Evolutionary conservation across 2,888 invertebrate species (phyloP).

Genomic region (Eupithecia abbreviata): DNA sequence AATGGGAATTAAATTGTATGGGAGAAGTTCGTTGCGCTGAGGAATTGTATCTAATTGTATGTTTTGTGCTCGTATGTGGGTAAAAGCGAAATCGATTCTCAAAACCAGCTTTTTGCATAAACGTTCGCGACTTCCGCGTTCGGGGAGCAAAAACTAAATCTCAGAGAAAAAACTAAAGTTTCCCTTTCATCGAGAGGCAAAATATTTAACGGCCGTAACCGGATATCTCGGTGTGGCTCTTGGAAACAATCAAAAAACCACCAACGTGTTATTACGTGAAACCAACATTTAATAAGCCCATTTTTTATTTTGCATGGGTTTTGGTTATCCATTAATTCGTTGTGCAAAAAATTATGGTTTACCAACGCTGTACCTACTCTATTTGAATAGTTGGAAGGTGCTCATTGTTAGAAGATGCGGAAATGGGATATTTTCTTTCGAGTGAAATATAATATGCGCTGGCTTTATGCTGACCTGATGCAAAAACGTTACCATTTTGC

Average conservation of each 20-base stretch:
- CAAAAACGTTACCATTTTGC: constrained; percentile 68
- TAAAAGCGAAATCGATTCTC: constrained; percentile 78
- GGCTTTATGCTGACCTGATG: constrained; percentile 76
- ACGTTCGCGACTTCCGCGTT: constrained; percentile 79
- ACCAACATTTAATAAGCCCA: constrained; percentile 83
- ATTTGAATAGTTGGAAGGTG: constrained; percentile 81
- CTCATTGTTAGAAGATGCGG: constrained; percentile 84
- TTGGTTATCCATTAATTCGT: constrained; percentile 83
- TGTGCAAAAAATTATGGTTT: constrained; percentile 74
- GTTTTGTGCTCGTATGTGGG: constrained; percentile 66
- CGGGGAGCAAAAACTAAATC: constrained; percentile 76
- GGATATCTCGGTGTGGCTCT: constrained; percentile 78
- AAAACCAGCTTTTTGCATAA: constrained; percentile 80
- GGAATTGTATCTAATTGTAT: constrained; percentile 74
- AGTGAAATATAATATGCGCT: constrained; percentile 81
- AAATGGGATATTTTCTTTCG: constrained; percentile 85
- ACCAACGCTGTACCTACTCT: constrained; percentile 69
- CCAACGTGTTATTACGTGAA: constrained; percentile 83
- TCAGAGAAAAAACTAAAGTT: constrained; percentile 78
- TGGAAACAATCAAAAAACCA: constrained; percentile 83
- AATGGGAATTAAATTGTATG: constrained; percentile 63
- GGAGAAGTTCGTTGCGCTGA: constrained; percentile 61
- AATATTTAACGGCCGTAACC: constrained; percentile 84
- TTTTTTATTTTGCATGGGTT: constrained; percentile 80
- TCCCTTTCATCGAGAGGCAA: constrained; percentile 82